Percentiles rank a stretch among this genome's conserved stretches.
Evolutionary conservation across 2,888 invertebrate species (phyloP).

Genomic region (Cerceris rybyensis): DNA sequence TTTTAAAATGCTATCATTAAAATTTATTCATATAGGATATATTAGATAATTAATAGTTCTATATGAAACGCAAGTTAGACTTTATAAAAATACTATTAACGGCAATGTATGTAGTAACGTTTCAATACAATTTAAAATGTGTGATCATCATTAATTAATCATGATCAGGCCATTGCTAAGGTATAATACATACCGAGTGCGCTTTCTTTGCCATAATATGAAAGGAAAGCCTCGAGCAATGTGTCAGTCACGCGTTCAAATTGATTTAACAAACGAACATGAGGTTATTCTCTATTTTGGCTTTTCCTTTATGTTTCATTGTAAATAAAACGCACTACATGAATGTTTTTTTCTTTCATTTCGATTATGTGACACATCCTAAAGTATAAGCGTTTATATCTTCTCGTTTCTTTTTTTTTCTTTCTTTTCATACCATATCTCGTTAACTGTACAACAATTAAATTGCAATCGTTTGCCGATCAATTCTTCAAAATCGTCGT

Average conservation of each 20-base stretch:
- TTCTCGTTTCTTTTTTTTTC: slow-evolving; percentile 34
- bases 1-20: slow-evolving; percentile 41
- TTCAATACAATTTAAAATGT: slow-evolving; percentile 71
- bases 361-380: slow-evolving; percentile 66
- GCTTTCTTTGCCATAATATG: slow-evolving; percentile 26
- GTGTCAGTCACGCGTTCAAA: slow-evolving; percentile 3
- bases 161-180: slow-evolving; percentile 56
- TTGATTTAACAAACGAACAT: slow-evolving; percentile 16
- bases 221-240: slow-evolving; percentile 21
- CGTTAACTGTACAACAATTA: slow-evolving; percentile 48
- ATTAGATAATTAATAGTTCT: slow-evolving; percentile 45
- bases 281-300: slow-evolving; percentile 9
- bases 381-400: slow-evolving; percentile 54
- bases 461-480: slow-evolving; percentile 40
- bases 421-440: slow-evolving; percentile 14
- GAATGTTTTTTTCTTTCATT: slow-evolving; percentile 58
- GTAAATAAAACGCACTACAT: slow-evolving; percentile 42
- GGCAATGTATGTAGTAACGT: slow-evolving; percentile 69
- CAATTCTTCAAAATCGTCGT: slow-evolving; percentile 19
- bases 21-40: slow-evolving; percentile 43
- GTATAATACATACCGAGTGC: slow-evolving; percentile 40
- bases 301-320: slow-evolving; percentile 20
- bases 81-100: slow-evolving; percentile 79
- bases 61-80: slow-evolving; percentile 71
- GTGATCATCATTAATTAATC: slow-evolving; percentile 35